Evolutionary conservation across 2,113 vertebrate genomes (phyloP).

Genomic region (Pipa parva): DNA sequence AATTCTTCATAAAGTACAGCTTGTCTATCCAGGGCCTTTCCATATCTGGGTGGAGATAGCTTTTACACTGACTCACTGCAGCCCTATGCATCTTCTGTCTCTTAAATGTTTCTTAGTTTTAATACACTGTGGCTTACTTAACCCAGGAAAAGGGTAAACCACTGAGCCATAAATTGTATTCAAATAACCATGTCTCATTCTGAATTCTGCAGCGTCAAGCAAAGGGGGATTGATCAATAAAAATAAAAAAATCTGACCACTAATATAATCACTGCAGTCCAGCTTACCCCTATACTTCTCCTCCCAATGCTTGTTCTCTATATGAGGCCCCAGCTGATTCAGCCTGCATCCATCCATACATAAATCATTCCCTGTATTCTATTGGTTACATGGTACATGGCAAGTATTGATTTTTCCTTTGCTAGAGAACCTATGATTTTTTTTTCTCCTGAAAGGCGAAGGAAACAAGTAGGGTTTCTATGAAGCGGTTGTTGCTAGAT

Average conservation of each 20-base stretch:
- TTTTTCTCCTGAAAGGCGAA: constrained; percentile 60
- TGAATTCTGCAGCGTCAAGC: constrained; percentile 60
- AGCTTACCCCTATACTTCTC: constrained; percentile 56
- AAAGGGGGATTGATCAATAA: constrained; percentile 69
- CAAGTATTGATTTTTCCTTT: constrained; percentile 95
- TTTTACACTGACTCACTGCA: constrained; percentile 55
- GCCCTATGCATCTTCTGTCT: constrained; percentile 48
- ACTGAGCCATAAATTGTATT: constrained; percentile 70
- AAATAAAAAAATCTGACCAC: constrained; percentile 59
- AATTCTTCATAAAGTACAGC: constrained; percentile 67
- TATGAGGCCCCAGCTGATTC: constrained; percentile 85
- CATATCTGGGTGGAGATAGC: constrained; percentile 57
- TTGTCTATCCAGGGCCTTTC: constrained; percentile 52
- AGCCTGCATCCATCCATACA: constrained; percentile 85
- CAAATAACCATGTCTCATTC: constrained; percentile 62
- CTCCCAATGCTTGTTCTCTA: constrained; percentile 58
- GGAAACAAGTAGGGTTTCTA: constrained; percentile 50
- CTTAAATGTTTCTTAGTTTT: constrained; percentile 63
- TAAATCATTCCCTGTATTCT: constrained; percentile 98
- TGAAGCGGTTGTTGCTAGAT: constrained; percentile 19
- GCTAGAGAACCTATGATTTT: constrained; percentile 82
- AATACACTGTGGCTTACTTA: constrained; percentile 65
- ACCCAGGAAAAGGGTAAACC: constrained; percentile 69
- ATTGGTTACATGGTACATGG: constrained; percentile 94
- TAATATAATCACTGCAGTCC: constrained; percentile 70